Evolutionary conservation across 2,113 vertebrate genomes (phyloP), one percentile per base, ranked within the genome.

Genomic region (Cairina moschata): DNA sequence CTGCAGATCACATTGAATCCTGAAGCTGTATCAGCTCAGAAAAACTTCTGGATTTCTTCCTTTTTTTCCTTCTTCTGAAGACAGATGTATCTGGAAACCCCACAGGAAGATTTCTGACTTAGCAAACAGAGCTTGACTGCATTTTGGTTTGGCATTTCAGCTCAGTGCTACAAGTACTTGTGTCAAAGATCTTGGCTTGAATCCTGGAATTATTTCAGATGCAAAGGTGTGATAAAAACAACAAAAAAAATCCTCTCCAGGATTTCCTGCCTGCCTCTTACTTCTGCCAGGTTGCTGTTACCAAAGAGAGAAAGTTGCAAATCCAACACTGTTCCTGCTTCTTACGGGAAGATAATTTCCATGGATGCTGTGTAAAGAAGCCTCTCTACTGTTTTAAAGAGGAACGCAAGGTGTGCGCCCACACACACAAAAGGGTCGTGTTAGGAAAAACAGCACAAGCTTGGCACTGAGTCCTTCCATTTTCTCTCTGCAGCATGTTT

Each of bases 181-280:
- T 93, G 91, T 95, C 91, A 91, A 95, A 85, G 88, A 93, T 74
- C 73, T 93, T 92, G 95, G 94, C 93, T 94, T n/a, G 80, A 83
- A 86, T 95, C 89, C 92, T 92, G 94, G 91, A 95, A 91, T 93
- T 93, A 88, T 74, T 94, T 97, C 89, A 93, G 80, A 94, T 95
- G 73, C 0, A 1, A 66, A 62, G 77, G 55, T 85, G 87, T 90
- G 91, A 96, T 95, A 92, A 86, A 58, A 92, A 93, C 54, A 44
- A 52, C 40, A 91, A 94, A 17, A 94, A 92, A 86, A 94, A 90
- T 69, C 63, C 74, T 92, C 8, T 2, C 69, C 44, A 32, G 90
- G 86, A 65, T 93, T 90, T 93, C 90, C 14, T 79, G 92, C 66
- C 54, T 92, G 76, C 83, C 54, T 89, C 29, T 40, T 83, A 11